A percentile compares a stretch with the other conserved stretches of the same genome.
Conservation (phyloP, 2,797 vertebrate genomes). For the Rhynchonycteris naso region DNA sequence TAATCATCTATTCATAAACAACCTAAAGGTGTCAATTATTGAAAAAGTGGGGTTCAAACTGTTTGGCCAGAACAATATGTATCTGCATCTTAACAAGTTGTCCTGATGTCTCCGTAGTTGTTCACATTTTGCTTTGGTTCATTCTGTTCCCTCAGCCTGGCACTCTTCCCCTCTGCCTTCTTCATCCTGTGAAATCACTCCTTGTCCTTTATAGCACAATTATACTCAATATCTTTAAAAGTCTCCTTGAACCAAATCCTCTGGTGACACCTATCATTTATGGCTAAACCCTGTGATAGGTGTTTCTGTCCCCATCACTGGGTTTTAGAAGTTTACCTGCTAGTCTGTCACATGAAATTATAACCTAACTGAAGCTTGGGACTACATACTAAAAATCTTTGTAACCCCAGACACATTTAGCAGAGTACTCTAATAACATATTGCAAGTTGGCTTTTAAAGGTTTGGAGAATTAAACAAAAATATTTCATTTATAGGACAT, state of each 20-base stretch:
- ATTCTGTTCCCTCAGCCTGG: not conserved
- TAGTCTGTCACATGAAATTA: not conserved
- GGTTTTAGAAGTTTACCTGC: not conserved
- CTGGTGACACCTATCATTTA: not conserved
- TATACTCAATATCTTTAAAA: not conserved
- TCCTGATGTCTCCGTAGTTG: not conserved
- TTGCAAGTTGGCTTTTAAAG: not conserved
- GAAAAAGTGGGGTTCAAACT: not conserved
- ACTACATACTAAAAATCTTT: not conserved
- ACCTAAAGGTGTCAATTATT: not conserved
- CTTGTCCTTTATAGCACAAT: not conserved
- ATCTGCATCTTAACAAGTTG: not conserved
- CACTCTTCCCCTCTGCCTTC: not conserved
- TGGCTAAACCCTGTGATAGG: not conserved
- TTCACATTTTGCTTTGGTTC: not conserved
- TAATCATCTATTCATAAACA: not conserved
- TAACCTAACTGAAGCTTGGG: not conserved
- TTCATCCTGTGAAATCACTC: not conserved
- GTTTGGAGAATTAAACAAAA: not conserved
- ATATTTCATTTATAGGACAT: not conserved
- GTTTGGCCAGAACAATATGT: not conserved
- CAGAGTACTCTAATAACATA: slow-evolving; percentile 18
- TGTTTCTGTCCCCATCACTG: no score
- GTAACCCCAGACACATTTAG: not conserved
- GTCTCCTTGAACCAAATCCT: not conserved